Percentiles rank a stretch among this genome's conserved stretches.
Evolutionary conservation across 2,797 vertebrate species (phyloP).

Genomic region (Lacerta agilis): DNA sequence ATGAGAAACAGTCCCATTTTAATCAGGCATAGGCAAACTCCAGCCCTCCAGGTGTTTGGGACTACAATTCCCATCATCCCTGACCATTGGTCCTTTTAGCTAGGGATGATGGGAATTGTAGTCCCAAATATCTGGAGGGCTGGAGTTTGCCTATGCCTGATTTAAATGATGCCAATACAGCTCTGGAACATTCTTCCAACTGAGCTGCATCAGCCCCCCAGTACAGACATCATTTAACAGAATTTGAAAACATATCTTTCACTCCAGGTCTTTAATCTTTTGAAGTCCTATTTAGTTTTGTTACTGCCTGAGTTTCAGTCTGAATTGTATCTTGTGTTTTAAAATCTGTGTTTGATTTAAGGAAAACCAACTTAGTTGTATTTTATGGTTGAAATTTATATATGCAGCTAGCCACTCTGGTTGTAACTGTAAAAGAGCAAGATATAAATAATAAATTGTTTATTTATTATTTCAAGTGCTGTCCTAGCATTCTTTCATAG

Average conservation of each 20-base stretch:
- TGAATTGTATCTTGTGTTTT: not conserved
- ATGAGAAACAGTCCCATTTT: not conserved
- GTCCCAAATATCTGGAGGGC: no score
- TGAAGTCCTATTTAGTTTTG: not conserved
- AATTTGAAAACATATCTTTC: not conserved
- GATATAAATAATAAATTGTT: not conserved
- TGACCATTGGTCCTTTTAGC: no score
- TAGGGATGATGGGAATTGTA: no score
- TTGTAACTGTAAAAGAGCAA: not conserved
- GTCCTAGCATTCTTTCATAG: conserved; percentile 7
- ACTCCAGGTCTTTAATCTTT: not conserved
- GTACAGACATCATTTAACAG: not conserved
- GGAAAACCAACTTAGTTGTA: not conserved
- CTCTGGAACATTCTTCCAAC: not conserved
- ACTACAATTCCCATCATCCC: no score
- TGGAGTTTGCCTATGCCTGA: no score
- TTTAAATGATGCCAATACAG: not conserved
- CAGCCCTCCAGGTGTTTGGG: no score
- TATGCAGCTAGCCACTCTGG: not conserved
- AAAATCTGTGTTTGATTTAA: not conserved
- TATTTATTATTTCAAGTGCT: not conserved
- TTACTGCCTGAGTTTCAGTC: not conserved
- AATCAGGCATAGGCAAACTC: no score
- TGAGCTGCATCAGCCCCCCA: not conserved
- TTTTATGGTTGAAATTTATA: not conserved